Evolutionary conservation across 1,140 invertebrate genomes (phyloP).

Genomic region (Micrasema longulum): DNA sequence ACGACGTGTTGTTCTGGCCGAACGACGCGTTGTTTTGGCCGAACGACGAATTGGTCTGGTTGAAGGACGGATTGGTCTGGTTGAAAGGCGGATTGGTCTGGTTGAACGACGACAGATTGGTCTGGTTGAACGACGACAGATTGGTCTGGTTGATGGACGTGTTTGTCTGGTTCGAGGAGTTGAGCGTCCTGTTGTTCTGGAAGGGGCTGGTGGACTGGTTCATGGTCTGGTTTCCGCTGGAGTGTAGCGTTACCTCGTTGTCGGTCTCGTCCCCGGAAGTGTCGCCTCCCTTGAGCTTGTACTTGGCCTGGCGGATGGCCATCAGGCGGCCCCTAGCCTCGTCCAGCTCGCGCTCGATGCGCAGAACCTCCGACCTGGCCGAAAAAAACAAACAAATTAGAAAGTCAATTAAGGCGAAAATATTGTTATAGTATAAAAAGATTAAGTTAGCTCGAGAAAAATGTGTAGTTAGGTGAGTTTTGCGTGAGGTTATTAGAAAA

Average conservation of each 20-base stretch:
- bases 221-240: conserved; percentile 59
- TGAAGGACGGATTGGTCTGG: conserved; percentile 49
- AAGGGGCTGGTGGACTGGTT: conserved; percentile 42
- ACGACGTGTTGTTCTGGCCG: conserved; percentile 45
- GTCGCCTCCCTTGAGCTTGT: conserved; percentile 74
- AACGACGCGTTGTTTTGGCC: conserved; percentile 49
- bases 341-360: conserved; percentile 93
- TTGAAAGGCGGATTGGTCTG: conserved; percentile 47
- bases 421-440: too few relatives aligned
- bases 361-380: conserved; percentile 82
- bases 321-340: conserved; percentile 91
- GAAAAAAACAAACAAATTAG: conserved; percentile 22
- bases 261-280: conserved; percentile 72
- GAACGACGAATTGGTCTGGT: conserved; percentile 44
- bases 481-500: too few relatives aligned
- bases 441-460: too few relatives aligned
- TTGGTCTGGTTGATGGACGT: conserved; percentile 40
- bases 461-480: too few relatives aligned
- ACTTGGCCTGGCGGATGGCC: conserved; percentile 87
- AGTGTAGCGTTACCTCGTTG: conserved; percentile 58
- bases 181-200: conserved; percentile 52
- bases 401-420: too few relatives aligned
- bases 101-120: conserved; percentile 46
- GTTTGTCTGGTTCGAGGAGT: conserved; percentile 50
- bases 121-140: conserved; percentile 25